These are phyloP conservation scores for Heterodera carotae DNA, from an alignment of 1,140 invertebrate species.

Conservation along the genomic window DNA sequence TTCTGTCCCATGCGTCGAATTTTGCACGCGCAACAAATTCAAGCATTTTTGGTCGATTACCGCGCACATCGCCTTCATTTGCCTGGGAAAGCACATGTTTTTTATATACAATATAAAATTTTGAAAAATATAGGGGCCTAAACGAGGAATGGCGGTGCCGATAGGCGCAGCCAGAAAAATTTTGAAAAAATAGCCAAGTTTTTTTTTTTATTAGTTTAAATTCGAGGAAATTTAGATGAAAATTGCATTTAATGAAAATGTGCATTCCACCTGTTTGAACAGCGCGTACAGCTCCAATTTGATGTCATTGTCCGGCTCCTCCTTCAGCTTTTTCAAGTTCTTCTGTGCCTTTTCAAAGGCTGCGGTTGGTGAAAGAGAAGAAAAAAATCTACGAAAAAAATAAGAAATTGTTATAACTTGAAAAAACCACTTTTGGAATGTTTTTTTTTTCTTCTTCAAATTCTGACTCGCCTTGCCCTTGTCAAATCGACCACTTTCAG, in stretches of 20 bases:
- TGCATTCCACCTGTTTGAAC: slow-evolving; percentile 70
- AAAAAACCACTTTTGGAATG: neutral
- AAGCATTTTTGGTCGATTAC: slow-evolving; percentile 70
- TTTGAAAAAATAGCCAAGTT: no score
- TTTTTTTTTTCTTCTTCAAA: no score
- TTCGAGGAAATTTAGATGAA: slow-evolving; percentile 10
- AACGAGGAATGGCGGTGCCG: no score
- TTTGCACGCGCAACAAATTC: slow-evolving; percentile 73
- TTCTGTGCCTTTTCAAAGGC: slow-evolving; percentile 68
- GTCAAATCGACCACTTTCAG: no score
- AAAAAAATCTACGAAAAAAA: neutral
- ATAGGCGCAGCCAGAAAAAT: no score
- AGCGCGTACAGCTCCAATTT: slow-evolving; percentile 72
- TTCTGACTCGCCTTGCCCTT: no score
- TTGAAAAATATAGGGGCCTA: neutral
- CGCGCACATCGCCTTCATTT: slow-evolving; percentile 69
- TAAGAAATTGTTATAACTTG: neutral
- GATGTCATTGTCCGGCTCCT: slow-evolving; percentile 69
- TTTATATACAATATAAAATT: slow-evolving; percentile 2
- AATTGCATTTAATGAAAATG: neutral
- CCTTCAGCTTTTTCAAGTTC: slow-evolving; percentile 66
- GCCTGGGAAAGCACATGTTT: slow-evolving; percentile 66
- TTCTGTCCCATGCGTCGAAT: slow-evolving; percentile 71
- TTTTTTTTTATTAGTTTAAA: neutral
- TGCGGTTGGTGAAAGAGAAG: neutral